These are phyloP conservation scores for Drosophila hamatofila DNA, from an alignment of 2,888 invertebrate species.

Conservation along the genomic window DNA sequence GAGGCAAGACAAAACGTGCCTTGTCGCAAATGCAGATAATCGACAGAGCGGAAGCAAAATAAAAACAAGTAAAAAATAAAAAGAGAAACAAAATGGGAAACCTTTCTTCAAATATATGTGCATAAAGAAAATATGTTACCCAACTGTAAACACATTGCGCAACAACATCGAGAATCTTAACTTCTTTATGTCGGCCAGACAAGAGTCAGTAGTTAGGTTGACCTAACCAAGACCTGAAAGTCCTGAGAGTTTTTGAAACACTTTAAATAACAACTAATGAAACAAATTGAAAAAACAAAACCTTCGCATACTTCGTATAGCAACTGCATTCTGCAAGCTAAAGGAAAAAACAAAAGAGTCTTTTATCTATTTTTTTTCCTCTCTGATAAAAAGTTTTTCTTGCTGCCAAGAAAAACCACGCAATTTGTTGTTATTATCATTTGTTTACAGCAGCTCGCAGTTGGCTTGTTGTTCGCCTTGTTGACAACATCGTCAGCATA, in stretches of 20 bases:
- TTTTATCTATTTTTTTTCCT: constrained; percentile 7
- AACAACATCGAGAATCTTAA: background rate
- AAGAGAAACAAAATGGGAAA: background rate
- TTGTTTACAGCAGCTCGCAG: constrained; percentile 37
- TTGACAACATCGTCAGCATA: constrained; percentile 65
- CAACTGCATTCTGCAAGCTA: constrained; percentile 6
- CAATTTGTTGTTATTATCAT: constrained; percentile 55
- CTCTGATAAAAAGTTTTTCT: constrained; percentile 10
- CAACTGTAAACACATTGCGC: constrained; percentile 7
- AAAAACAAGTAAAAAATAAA: background rate
- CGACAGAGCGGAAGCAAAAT: constrained; percentile 11
- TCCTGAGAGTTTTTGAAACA: constrained; percentile 2
- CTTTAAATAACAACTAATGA: constrained; percentile 11
- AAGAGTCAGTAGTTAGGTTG: background rate
- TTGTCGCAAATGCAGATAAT: constrained; percentile 31
- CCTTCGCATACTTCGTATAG: background rate
- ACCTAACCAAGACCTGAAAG: background rate
- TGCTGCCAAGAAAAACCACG: constrained; percentile 15
- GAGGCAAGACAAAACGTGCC: constrained; percentile 2
- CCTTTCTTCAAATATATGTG: background rate
- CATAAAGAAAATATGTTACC: constrained; percentile 24
- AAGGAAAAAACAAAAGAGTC: constrained; percentile 1
- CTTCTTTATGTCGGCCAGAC: background rate
- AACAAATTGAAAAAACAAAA: background rate
- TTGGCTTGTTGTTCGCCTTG: constrained; percentile 38